Conservation (phyloP, 2,888 invertebrate genomes). For the Eucriotettix oculatus region DNA sequence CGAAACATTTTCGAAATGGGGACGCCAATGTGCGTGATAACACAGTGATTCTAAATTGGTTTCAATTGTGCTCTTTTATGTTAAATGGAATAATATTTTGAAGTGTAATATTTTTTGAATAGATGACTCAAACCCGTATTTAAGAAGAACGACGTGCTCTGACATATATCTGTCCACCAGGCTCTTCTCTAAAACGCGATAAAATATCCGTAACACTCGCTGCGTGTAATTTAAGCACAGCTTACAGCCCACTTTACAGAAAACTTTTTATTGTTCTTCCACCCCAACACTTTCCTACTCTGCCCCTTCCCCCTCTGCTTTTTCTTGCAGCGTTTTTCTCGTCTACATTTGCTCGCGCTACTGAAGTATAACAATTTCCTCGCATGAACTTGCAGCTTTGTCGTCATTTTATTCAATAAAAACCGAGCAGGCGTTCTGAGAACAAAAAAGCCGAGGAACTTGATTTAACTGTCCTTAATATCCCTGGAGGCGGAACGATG, state of each 20-base stretch:
- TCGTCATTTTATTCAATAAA: slow-evolving; percentile 8
- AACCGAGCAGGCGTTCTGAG: background rate
- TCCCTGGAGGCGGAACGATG: slow-evolving; percentile 16
- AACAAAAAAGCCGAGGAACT: slow-evolving; percentile 14
- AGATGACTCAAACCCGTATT: too few species aligned
- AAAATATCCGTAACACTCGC: background rate
- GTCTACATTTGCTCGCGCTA: slow-evolving; percentile 1
- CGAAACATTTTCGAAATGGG: too few species aligned
- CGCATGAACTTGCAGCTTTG: slow-evolving; percentile 4
- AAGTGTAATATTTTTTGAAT: too few species aligned
- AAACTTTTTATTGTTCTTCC: background rate
- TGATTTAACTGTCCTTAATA: slow-evolving; percentile 21
- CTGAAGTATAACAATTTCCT: slow-evolving; percentile 6
- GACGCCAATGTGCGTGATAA: too few species aligned
- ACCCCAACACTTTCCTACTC: background rate
- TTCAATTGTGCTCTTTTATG: too few species aligned
- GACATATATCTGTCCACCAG: too few species aligned
- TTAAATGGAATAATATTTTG: too few species aligned
- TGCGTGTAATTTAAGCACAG: background rate
- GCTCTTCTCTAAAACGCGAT: background rate
- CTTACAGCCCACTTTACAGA: background rate
- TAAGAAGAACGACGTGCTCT: too few species aligned
- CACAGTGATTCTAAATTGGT: too few species aligned
- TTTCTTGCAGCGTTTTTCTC: background rate
- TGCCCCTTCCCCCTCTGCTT: background rate